phyloP scores from a whole-genome alignment of 2,888 invertebrate genomes.

The Eledona agricola region DNA sequence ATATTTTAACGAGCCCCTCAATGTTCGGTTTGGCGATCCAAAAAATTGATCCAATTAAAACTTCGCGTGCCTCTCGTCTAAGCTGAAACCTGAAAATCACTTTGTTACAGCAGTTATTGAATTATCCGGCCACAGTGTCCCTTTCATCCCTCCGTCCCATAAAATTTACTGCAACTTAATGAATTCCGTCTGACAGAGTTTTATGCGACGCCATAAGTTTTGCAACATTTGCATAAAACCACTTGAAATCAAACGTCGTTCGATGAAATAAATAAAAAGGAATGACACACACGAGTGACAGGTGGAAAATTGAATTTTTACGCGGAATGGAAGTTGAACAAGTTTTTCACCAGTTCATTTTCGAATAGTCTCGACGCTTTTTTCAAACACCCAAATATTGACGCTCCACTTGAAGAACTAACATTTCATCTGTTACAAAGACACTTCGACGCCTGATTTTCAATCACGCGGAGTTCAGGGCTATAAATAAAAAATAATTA shows the following conservation, averaged over 20 bases:
- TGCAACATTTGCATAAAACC: neutral
- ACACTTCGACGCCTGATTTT: too few species aligned
- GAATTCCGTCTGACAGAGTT: constrained; percentile 6
- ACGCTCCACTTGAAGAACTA: too few species aligned
- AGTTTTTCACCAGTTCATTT: constrained; percentile 17
- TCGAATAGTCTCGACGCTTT: neutral
- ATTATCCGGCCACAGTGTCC: neutral
- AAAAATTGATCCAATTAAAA: too few species aligned
- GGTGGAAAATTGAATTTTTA: constrained; percentile 27
- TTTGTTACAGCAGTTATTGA: constrained; percentile 1
- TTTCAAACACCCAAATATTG: too few species aligned
- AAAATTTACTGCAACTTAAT: constrained; percentile 12
- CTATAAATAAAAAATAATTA: too few species aligned
- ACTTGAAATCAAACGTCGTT: constrained; percentile 7
- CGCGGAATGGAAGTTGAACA: constrained; percentile 5
- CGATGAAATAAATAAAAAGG: constrained; percentile 16
- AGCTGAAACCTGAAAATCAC: too few species aligned
- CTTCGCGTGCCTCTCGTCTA: too few species aligned
- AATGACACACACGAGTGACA: constrained; percentile 14
- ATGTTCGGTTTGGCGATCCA: too few species aligned
- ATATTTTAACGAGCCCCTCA: too few species aligned
- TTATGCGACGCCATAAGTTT: constrained; percentile 11
- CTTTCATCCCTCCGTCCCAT: constrained; percentile 1
- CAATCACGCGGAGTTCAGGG: too few species aligned
- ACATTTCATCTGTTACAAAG: too few species aligned